Evolutionary conservation across 2,888 invertebrate genomes (phyloP), one percentile per base, ranked within the genome.

Genomic region (Diogma glabrata): DNA sequence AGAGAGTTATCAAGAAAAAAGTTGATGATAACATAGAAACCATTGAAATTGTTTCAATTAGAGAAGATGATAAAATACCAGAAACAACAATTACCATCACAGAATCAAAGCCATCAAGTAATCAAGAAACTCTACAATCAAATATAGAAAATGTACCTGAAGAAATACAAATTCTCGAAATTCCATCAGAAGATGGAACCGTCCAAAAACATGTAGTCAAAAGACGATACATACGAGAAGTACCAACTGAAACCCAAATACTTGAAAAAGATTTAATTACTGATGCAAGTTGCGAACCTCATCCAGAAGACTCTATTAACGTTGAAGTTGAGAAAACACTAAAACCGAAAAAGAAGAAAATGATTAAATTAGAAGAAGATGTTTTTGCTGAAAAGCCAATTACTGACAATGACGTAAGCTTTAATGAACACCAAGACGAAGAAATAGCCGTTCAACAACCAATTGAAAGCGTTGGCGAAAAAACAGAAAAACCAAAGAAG

Each of bases 51-150:
- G 57, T 66, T 8, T 68, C 68, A 2, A 61, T 67, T 23, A 61
- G 62, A 54, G 64, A 69, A 59, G 70, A 67, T 54, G 67, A 63
- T n/a, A 62, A 67, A 53, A 57, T 62, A 54, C 69, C 71, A 54
- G 59, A 53, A 51, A 60, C 56, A 6, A 53, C 54, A 49, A 57
- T 53, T 12, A 49, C 52, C 19, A 52, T 45, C 40, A 55, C 53
- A 28, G 56, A 55, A 49, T 50, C 47, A 53, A 50, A 58, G 58
- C 28, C 28, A 28, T 28, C n/a, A 28, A n/a, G n/a, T 12, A 28
- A 28, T 10, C 28, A 28, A 28, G 28, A 28, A 28, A 28, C 10
- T 12, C 28, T n/a, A 28, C 10, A 28, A 28, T n/a, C 28, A 28
- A 28, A 28, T 20, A 14, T 40, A 12, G 50, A 56, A 23, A 54